Base-by-base conservation (phyloP, 53 echinoderm and acorn worm species). In the Patiria pectinifera region DNA sequence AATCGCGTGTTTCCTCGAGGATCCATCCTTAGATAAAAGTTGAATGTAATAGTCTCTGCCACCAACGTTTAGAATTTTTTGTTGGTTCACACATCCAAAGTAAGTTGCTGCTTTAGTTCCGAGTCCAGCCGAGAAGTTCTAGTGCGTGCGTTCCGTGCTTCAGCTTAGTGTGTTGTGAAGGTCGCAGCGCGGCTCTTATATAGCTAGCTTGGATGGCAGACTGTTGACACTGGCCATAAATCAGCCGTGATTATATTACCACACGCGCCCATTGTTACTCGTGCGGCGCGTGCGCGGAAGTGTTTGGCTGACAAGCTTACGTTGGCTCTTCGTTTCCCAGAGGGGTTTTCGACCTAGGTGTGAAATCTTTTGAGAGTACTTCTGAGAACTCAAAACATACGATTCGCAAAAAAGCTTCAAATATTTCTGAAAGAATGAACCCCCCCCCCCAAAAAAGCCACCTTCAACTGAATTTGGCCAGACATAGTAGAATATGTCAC, bases 21-120 rank as follows among this genome's bases (percentile, higher is more conserved):
- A 9, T 90, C 82, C 90, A 90, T 90, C 6, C 14, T 78, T 44
- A 16, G 24, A 10, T 74, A 4, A n/a, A 23, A 18, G 74, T 74
- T 21, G 74, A 74, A n/a, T 16, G 8, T 53, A 53, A 53, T 53
- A 53, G 53, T 53, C 53, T 53, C 53, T 53, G 53, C 2, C 35
- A 35, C 35, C 53, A 53, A 53, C 53, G 53, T 53, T 53, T 53
- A 53, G 53, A 53, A 8, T 35, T 60, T 60, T 2, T 60, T 66
- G 15, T 0, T 66, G 66, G 18, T 63, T 63, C 66, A 18, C 66
- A 15, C 66, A 0, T 66, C 66, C 4, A 18, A 14, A 66, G 66
- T 66, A 16, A 16, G 66, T 6, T 3, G 14, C 66, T 1, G 2
- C 3, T 66, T 63, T 14, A 66, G 12, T 35, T 35, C 35, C 35